Evolutionary conservation across 2,797 vertebrate genomes (phyloP), one percentile per base, ranked within the genome.

Genomic region (Chelonia mydas): DNA sequence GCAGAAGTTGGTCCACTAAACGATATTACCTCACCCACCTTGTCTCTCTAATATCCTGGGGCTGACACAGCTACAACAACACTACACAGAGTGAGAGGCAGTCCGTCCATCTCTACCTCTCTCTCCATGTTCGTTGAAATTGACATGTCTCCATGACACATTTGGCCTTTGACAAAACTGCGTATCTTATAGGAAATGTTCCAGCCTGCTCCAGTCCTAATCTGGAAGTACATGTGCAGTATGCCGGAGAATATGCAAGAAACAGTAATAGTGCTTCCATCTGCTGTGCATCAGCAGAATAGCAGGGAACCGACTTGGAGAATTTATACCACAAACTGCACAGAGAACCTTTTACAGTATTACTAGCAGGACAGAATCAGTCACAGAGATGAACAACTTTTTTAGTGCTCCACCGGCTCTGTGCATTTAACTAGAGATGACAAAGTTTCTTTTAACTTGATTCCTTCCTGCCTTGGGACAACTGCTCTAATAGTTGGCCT

Each of bases 261-360:
- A 88, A 61, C 41, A 81, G 81, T 84, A 49, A 45, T 47, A 59
- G n/a, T 85, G 87, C 91, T 92, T 77, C 87, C 91, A 92, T 31
- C 83, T 92, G 7, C 74, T 77, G 86, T 61, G 23, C n/a, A 77
- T 51, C 28, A n/a, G 25, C 6, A 7, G 54, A 84, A 76, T 54
- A 45, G n/a, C 74, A 81, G 53, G 16, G 28, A 84, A 84, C 68
- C 9, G 2, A 41, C 8, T 17, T 79, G 41, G 49, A 72, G 41
- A 27, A 54, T 21, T 80, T n/a, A 31, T 55, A 5, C 47, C 57
- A 74, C 7, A 84, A 93, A 90, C 82, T 45, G 45, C n/a, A 86
- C 19, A 45, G 87, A 88, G 15, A 33, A 19, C 49, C 41, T 95
- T 86, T 61, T 86, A 72, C 45, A 87, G 28, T 53, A 95, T 47